Base-by-base conservation (phyloP, 2,888 invertebrate species). In the Byasa hedistus region DNA sequence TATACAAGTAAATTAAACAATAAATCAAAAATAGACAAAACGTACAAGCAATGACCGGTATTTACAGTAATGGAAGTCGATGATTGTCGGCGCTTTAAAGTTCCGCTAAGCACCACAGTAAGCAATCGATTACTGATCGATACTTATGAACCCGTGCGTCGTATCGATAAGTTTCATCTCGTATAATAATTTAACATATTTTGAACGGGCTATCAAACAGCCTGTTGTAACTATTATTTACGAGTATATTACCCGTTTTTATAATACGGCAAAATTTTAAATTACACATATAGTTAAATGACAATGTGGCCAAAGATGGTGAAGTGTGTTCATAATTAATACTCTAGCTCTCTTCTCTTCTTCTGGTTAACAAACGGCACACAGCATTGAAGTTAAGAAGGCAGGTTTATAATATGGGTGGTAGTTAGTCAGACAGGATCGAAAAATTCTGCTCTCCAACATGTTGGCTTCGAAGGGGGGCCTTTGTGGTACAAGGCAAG, bases 111-210 rank as follows among this genome's bases (percentile, higher is more conserved):
- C 65, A 71, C 61, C 69, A 66, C 76, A 80, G 79, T 78, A 77
- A 78, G 75, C 77, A 75, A 69, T 58, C 65, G 55, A 67, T 44
- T 62, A 68, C 77, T 72, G 64, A 70, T 76, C 76, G 69, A 77
- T 77, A 78, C 77, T 75, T 71, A 79, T 73, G 79, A 79, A 76
- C 76, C 65, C 71, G 70, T 70, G 71, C 72, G 74, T 76, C 69
- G 70, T 79, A 80, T 79, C 76, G 71, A 68, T 72, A 72, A 66
- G 72, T 74, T 73, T 76, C 72, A 81, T 80, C 80, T 76, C 72
- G 72, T 73, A 76, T 79, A 79, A 79, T 77, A 76, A 74, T 77
- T 79, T 72, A 74, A 81, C 81, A 70, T 72, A 72, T 76, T 76
- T 73, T 73, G 73, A 73, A 75, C 69, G 51, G n/a, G 48, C 65